Conservation (phyloP, 2,888 invertebrate genomes). For the Coelinius sp. region DNA sequence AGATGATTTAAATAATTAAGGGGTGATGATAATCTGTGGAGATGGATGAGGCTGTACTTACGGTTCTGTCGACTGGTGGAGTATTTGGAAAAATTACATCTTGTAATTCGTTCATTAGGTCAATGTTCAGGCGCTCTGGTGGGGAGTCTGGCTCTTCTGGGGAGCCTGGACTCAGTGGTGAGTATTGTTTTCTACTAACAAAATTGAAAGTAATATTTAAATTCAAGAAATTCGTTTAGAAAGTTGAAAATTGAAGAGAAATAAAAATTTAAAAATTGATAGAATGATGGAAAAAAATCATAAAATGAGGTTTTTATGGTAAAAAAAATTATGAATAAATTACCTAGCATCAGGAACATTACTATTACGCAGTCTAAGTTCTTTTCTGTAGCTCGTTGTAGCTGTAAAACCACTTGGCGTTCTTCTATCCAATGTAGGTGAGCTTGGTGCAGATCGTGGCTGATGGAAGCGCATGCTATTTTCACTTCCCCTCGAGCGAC, state of each 20-base stretch:
- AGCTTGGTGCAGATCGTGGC: constrained; percentile 78
- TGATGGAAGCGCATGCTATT: constrained; percentile 65
- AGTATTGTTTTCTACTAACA: constrained; percentile 68
- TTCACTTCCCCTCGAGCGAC: constrained; percentile 62
- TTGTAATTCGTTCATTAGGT: constrained; percentile 79
- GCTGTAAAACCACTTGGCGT: constrained; percentile 67
- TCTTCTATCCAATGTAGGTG: constrained; percentile 76
- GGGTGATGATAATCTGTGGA: neutral
- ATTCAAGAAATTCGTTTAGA: constrained; percentile 6
- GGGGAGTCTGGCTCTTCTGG: constrained; percentile 72
- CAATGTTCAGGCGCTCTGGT: constrained; percentile 72
- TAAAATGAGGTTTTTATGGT: too few relatives aligned
- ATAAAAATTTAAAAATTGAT: neutral
- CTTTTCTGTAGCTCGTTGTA: constrained; percentile 67
- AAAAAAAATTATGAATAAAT: too few relatives aligned
- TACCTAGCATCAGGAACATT: constrained; percentile 65
- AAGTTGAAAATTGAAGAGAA: neutral
- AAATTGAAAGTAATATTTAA: constrained; percentile 3
- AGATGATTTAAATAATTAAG: neutral
- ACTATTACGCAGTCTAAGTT: constrained; percentile 64
- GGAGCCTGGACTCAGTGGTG: constrained; percentile 73
- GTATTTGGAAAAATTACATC: constrained; percentile 75
- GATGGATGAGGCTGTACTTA: constrained; percentile 68
- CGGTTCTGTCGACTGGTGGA: constrained; percentile 78
- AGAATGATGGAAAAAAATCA: neutral